Base-by-base conservation (phyloP, 1,140 invertebrate species). In the Leptonema lineaticorne region DNA sequence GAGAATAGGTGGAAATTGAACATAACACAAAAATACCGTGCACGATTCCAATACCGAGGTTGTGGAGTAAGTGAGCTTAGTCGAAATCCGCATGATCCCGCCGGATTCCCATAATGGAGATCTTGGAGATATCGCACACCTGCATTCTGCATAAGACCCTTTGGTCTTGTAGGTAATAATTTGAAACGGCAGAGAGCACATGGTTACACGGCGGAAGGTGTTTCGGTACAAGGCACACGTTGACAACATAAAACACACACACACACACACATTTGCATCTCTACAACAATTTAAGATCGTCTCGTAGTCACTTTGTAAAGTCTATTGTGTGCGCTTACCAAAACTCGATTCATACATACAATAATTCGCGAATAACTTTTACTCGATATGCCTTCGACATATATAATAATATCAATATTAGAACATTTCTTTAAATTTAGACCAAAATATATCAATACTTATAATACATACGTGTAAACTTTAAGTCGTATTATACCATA, bases 121-220 rank as follows among this genome's bases (percentile, higher is more conserved):
- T 71, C 60, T 29, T 30, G 33, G 64, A 50, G 53, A 50, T 64
- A 68, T 28, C 27, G 33, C 63, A 48, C 67, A 53, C 67, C 58
- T 28, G 67, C 63, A 66, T 33, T 63, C 46, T 71, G 70, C 70
- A 71, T 71, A 63, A 56, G 63, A 60, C 62, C 70, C 20, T 26
- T 26, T 26, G 60, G 69, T 63, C 64, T 67, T 70, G 64, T 70
- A 70, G 41, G 66, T 71, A 71, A 71, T 71, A 69, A 71, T 68
- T 71, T 63, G 70, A 63, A 26, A 28, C 30, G 63, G 62, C 33
- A 46, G 48, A 63, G 56, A 53, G 69, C 69, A 71, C 66, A 68
- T 68, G 69, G 69, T 66, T 71, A 57, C 62, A 41, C 63, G 30
- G 20, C 33, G 62, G 60, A 24, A 65, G 53, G 56, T 68, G 66